phyloP scores from a whole-genome alignment of 2,113 vertebrate genomes.

The Benitochromis conjunctus region DNA sequence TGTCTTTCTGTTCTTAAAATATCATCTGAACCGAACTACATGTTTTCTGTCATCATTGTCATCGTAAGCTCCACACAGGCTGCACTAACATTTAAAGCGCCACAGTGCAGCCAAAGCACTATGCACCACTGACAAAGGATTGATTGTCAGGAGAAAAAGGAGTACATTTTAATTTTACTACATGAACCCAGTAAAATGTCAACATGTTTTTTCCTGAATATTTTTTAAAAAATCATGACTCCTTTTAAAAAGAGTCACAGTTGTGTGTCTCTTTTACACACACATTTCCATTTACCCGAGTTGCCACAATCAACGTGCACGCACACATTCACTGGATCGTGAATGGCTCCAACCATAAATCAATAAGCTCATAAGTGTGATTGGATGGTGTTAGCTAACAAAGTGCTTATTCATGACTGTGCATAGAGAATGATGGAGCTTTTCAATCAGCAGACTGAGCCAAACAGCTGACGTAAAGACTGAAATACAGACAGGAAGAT shows the following conservation, averaged over 20 bases:
- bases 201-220: neutral
- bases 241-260: neutral
- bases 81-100: neutral
- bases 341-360: conserved; percentile 24
- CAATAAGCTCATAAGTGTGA: conserved; percentile 54
- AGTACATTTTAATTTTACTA: neutral
- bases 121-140: neutral
- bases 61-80: neutral
- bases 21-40: neutral
- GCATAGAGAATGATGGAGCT: neutral
- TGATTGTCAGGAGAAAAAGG: neutral
- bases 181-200: neutral
- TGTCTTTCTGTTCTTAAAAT: neutral
- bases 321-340: neutral
- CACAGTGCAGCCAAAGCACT: neutral
- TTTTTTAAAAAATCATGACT: neutral
- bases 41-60: neutral
- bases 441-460: conserved; percentile 34
- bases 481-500: neutral
- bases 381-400: conserved; percentile 45
- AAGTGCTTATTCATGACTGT: conserved; percentile 39
- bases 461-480: conserved; percentile 7
- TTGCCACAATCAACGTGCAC: neutral
- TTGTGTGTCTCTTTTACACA: neutral
- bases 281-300: neutral